Evolutionary conservation across 2,888 invertebrate species (phyloP).

Genomic region (Asteroscopus sphinx): DNA sequence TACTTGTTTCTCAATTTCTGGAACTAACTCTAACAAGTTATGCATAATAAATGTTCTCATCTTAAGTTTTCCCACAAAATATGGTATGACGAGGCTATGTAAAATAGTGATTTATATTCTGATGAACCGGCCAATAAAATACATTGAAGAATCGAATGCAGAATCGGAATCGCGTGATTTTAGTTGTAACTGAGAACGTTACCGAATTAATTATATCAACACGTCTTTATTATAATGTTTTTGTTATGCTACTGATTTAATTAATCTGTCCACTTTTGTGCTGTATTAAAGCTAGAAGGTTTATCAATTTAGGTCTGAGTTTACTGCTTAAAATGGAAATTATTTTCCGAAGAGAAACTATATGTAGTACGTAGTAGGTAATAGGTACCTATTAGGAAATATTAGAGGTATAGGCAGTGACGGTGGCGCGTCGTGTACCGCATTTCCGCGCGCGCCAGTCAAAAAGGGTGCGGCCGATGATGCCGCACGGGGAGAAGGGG

Average conservation of each 20-base stretch:
- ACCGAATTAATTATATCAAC: slow-evolving; percentile 30
- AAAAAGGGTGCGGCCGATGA: too few relatives aligned
- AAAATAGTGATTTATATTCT: slow-evolving; percentile 46
- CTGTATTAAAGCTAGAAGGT: too few relatives aligned
- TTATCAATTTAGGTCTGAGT: too few relatives aligned
- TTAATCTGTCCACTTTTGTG: not conserved
- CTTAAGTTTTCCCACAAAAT: slow-evolving; percentile 37
- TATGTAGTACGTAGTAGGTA: too few relatives aligned
- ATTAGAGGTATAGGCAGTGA: too few relatives aligned
- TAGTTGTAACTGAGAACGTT: slow-evolving; percentile 2
- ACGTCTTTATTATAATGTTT: slow-evolving; percentile 2
- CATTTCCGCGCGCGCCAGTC: too few relatives aligned
- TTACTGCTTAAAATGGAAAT: too few relatives aligned
- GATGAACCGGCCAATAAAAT: slow-evolving; percentile 26
- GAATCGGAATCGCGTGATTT: slow-evolving; percentile 48
- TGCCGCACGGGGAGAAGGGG: too few relatives aligned
- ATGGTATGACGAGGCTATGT: slow-evolving; percentile 13
- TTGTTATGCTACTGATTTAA: not conserved
- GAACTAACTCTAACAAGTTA: slow-evolving; percentile 26
- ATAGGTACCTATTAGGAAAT: too few relatives aligned
- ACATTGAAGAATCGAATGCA: slow-evolving; percentile 11
- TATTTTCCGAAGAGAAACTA: too few relatives aligned
- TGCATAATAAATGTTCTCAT: slow-evolving; percentile 28
- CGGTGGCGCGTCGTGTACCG: too few relatives aligned
- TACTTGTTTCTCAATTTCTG: slow-evolving; percentile 33